Conservation (phyloP, 2,113 vertebrate species). For the Nannospalax galili region DNA sequence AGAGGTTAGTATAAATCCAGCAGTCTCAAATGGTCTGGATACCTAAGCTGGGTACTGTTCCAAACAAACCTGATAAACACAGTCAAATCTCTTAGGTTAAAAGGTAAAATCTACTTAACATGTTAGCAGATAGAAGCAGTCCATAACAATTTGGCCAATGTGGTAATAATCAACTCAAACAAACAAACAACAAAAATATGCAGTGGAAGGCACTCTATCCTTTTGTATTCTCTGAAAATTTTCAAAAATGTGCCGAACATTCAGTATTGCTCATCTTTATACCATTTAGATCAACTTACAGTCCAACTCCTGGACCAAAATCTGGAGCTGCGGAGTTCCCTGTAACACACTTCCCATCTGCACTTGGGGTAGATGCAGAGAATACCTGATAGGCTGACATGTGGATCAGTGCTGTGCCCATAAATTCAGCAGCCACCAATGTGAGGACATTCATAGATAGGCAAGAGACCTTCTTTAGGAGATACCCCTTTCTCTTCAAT, state of each 20-base stretch:
- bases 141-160: neutral
- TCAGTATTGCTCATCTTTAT: neutral
- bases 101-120: neutral
- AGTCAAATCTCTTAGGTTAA: neutral
- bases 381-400: accelerated
- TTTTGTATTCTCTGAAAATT: neutral
- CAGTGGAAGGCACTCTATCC: neutral
- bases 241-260: neutral
- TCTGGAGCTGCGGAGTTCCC: neutral
- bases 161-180: neutral
- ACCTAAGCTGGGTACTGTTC: neutral
- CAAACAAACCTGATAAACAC: neutral
- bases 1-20: neutral
- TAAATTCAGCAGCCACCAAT: neutral
- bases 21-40: neutral
- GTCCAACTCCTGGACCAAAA: neutral
- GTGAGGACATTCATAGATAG: neutral
- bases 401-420: neutral
- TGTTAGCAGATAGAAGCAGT: neutral
- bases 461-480: neutral
- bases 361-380: neutral
- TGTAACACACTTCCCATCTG: neutral
- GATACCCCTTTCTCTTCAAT: neutral
- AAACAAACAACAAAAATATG: neutral
- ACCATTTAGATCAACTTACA: neutral